Evolutionary conservation across 2,888 invertebrate genomes (phyloP).

Genomic region (Thecocarcelia acutangulata): DNA sequence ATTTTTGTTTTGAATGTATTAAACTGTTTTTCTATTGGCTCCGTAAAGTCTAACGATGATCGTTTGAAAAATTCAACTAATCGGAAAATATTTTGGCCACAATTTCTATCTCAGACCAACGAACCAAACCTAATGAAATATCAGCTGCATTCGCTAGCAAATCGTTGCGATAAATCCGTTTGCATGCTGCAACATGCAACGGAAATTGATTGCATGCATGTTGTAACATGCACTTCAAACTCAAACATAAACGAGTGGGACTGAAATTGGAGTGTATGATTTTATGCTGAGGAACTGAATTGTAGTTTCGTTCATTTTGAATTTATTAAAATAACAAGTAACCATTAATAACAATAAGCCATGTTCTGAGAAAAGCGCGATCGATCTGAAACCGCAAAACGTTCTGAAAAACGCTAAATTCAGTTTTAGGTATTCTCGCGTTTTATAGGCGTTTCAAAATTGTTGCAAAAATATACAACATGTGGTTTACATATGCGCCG

Average conservation of each 20-base stretch:
- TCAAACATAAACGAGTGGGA: slow-evolving; percentile 18
- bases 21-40: slow-evolving; percentile 66
- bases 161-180: neutral
- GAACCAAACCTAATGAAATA: slow-evolving; percentile 20
- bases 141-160: slow-evolving; percentile 1
- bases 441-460: too few species aligned
- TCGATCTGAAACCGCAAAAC: too few species aligned
- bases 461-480: too few species aligned
- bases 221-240: slow-evolving; percentile 5
- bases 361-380: too few species aligned
- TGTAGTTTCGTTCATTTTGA: too few species aligned
- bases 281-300: too few species aligned
- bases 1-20: slow-evolving; percentile 49
- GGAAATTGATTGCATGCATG: neutral
- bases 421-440: too few species aligned
- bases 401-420: too few species aligned
- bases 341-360: too few species aligned
- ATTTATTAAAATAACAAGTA: too few species aligned
- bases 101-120: slow-evolving; percentile 41
- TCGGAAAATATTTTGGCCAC: slow-evolving; percentile 56
- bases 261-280: neutral
- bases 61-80: slow-evolving; percentile 68
- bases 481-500: too few species aligned
- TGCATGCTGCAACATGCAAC: slow-evolving; percentile 1
- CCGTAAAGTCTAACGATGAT: slow-evolving; percentile 67